Conservation (phyloP, 1,140 invertebrate species). For the Penaeus vannamei region DNA sequence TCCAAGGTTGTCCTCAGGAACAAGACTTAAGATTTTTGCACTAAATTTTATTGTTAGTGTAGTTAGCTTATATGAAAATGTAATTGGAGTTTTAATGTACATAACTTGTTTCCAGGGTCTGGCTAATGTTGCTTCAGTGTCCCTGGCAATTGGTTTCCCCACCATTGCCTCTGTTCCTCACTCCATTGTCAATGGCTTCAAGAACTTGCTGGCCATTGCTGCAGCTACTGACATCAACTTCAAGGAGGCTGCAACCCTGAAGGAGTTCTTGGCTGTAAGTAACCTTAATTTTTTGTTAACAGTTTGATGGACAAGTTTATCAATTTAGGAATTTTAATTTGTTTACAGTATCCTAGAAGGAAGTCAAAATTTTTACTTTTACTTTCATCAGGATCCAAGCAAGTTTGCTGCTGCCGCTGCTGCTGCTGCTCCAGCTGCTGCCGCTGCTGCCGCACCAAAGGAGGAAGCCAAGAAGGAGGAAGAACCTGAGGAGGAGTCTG, state of each 20-base stretch:
- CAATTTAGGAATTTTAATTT: not conserved
- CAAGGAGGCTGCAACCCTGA: slow-evolving; percentile 92
- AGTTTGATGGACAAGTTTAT: not conserved
- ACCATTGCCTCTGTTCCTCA: slow-evolving; percentile 97
- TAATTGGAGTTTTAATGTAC: not conserved
- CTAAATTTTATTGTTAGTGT: no score
- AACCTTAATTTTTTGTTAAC: slow-evolving; percentile 68
- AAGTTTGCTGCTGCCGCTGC: slow-evolving; percentile 87
- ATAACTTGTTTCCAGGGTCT: slow-evolving; percentile 79
- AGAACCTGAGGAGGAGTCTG: slow-evolving; percentile 80
- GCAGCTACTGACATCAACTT: slow-evolving; percentile 96
- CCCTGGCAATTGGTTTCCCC: slow-evolving; percentile 94
- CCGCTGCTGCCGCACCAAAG: slow-evolving; percentile 78
- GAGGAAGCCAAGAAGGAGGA: slow-evolving; percentile 86
- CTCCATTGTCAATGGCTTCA: slow-evolving; percentile 97
- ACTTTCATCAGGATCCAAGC: slow-evolving; percentile 84
- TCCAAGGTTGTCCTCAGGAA: no score
- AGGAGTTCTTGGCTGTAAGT: slow-evolving; percentile 79
- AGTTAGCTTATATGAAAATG: not conserved
- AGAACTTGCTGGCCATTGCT: slow-evolving; percentile 96
- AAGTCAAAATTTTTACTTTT: slow-evolving; percentile 33
- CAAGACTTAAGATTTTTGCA: no score
- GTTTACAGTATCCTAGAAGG: not conserved
- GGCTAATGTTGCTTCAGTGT: slow-evolving; percentile 94
- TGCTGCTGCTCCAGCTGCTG: slow-evolving; percentile 76